These are phyloP conservation scores for Steinernema scapterisci DNA, from an alignment of 2,888 invertebrate genomes.

Conservation along the genomic window DNA sequence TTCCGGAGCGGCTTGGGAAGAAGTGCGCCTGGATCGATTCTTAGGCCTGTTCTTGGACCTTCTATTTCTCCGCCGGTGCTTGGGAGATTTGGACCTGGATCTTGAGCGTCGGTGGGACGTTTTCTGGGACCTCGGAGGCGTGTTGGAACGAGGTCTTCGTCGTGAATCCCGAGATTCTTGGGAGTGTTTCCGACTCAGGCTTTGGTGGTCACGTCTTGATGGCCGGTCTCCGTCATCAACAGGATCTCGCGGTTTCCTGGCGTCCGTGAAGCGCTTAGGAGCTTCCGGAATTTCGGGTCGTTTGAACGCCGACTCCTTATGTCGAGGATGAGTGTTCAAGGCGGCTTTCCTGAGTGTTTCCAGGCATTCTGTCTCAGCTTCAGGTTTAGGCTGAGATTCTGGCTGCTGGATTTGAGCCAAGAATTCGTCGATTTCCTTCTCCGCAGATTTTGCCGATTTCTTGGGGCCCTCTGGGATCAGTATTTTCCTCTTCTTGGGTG, in stretches of 20 bases:
- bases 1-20: not conserved
- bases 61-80: not conserved
- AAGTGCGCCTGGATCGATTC: not conserved
- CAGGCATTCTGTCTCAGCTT: not conserved
- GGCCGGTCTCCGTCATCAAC: too few species aligned
- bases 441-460: not conserved
- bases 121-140: not conserved
- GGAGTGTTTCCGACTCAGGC: too few species aligned
- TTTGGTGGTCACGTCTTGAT: too few species aligned
- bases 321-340: too few species aligned
- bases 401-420: too few species aligned
- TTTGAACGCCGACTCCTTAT: too few species aligned
- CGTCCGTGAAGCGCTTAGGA: not conserved
- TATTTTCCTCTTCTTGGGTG: not conserved
- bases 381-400: not conserved
- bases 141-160: not conserved
- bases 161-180: too few species aligned
- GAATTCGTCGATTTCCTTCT: too few species aligned
- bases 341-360: too few species aligned
- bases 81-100: not conserved
- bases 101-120: not conserved
- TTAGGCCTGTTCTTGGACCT: not conserved
- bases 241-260: too few species aligned
- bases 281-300: not conserved
- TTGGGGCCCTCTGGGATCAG: not conserved